Evolutionary conservation across 2,797 vertebrate species (phyloP), one percentile per base, ranked within the genome.

Genomic region (Hyperoplus immaculatus): DNA sequence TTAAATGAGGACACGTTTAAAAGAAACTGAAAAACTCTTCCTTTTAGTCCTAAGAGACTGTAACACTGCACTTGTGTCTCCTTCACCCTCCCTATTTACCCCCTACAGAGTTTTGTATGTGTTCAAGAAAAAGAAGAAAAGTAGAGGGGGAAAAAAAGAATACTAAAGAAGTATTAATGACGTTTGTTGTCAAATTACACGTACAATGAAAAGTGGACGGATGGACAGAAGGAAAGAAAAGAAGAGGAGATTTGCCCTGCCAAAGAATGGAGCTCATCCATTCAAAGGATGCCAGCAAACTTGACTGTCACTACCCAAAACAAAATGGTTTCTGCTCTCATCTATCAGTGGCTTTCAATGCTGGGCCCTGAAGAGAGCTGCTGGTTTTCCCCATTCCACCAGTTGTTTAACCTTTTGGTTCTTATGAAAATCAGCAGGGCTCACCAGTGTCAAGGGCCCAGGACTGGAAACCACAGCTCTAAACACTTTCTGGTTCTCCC

Each of bases 231-330:
- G 79, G 56, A 41, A 54, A n/a, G 80, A 88, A 80, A 77, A 89
- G 82, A 89, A 85, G 94, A 96, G 95, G 96, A 97, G 95, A 95
- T 95, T 96, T 96, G 94, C 95, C 96, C 97, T 96, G 97, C 97
- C 97, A 98, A 97, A 98, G 97, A 97, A 97, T 96, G 96, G 95
- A 96, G 93, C 75, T 76, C 82, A 95, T 97, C 96, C 96, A 95
- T 96, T 95, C 91, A 95, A 94, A 96, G 97, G 97, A 98, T 97
- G 93, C 96, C 96, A 96, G 95, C 95, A 95, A 97, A 96, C 95
- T 95, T 94, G 89, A 91, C 77, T 72, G 86, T 89, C 82, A 87
- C 50, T 68, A 78, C 75, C 78, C 86, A 59, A 87, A 85, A 61
- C 83, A 29, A 29, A 29, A 29, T 83, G 72, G 80, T 65, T 67